phyloP scores from a whole-genome alignment of 2,888 invertebrate genomes.

The Biston betularia region DNA sequence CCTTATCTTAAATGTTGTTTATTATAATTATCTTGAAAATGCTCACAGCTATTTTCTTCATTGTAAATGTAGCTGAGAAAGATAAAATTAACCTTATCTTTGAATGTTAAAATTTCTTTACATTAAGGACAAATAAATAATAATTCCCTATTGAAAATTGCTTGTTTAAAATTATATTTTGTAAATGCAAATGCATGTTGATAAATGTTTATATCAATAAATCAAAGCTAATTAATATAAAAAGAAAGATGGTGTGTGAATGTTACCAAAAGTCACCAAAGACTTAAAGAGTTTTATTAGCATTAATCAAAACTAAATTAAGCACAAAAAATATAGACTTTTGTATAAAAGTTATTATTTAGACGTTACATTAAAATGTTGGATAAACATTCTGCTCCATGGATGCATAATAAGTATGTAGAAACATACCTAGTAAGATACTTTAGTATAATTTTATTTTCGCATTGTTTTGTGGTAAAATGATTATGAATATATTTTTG shows the following conservation, averaged over 20 bases:
- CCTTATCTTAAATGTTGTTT: slow-evolving; percentile 41
- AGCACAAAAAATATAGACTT: too few relatives aligned
- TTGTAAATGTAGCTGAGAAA: slow-evolving; percentile 34
- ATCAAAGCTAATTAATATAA: background rate
- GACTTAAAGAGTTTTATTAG: slow-evolving; percentile 4
- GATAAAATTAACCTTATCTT: slow-evolving; percentile 23
- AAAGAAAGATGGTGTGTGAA: slow-evolving; percentile 20
- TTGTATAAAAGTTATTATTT: too few relatives aligned
- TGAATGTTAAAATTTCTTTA: slow-evolving; percentile 30
- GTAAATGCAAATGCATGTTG: slow-evolving; percentile 4
- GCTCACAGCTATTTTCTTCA: slow-evolving; percentile 18
- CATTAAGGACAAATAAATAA: background rate
- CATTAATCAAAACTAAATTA: too few relatives aligned
- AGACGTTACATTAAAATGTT: background rate
- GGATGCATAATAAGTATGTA: slow-evolving; percentile 4
- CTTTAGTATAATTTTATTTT: slow-evolving; percentile 33
- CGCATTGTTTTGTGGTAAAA: slow-evolving; percentile 20
- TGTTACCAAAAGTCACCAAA: slow-evolving; percentile 36
- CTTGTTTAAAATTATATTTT: background rate
- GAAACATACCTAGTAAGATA: slow-evolving; percentile 12
- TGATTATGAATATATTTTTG: slow-evolving; percentile 50
- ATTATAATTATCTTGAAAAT: slow-evolving; percentile 32
- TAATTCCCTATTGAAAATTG: background rate
- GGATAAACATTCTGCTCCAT: background rate
- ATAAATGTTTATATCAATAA: background rate